Base-by-base conservation (phyloP, 2,113 vertebrate genomes). In the Steatornis caripensis region DNA sequence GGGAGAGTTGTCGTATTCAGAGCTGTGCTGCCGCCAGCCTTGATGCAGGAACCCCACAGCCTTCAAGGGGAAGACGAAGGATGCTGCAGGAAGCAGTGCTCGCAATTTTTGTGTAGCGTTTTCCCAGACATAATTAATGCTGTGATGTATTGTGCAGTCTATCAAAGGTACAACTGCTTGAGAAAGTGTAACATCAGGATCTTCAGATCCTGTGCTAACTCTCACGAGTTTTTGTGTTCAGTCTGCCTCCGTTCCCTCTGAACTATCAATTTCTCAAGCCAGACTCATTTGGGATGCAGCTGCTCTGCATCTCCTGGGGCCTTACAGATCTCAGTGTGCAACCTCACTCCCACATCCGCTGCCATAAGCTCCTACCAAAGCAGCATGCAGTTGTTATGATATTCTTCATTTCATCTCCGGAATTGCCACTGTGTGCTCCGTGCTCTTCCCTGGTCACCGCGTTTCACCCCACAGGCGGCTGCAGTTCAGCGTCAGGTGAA, bases 231-330 rank as follows among this genome's bases (percentile, higher is more conserved):
- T 91, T 91, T 54, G 10, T 15, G 11, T 43, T 68, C 71, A 41
- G 41, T 12, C 55, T 94, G 36, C 85, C 77, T 78, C 66, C 37
- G 3, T 46, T 92, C 72, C 86, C 86, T 91, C 90, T 70, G 78
- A 80, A 58, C 48, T 32, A 32, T 14, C 60, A 19, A 69, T 90
- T 93, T 54, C 88, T 95, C 91, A 87, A 51, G 49, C 41, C 58
- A 75, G 86, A 30, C 71, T 82, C 84, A 79, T 88, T 92, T 74
- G 94, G 72, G 87, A 91, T 78, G 76, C 83, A 95, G 90, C 91
- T 93, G 86, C 87, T 94, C 75, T 20, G 4, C 48, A 27, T 96
- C 92, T 95, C 90, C 36, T 12, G 90, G 79, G 93, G 81, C 75
- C 72, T 71, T 30, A 51, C 45, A 74, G 87, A 77, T 89, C 92